Conservation (phyloP, 2,797 vertebrate genomes). For the Clarias fuscus region DNA sequence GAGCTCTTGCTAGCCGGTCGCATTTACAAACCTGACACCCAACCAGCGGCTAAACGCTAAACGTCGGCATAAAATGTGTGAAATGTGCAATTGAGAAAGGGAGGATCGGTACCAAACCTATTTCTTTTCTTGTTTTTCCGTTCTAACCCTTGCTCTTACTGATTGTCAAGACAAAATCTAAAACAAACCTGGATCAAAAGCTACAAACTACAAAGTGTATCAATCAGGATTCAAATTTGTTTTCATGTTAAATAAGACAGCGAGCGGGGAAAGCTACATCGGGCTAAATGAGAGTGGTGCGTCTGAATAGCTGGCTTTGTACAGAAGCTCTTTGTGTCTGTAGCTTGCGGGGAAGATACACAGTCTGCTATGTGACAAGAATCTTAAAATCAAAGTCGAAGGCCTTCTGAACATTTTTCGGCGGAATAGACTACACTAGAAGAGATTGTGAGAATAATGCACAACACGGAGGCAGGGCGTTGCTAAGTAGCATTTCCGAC, state of each 20-base stretch:
- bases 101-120: neutral
- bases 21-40: constrained; percentile 49
- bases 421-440: constrained; percentile 5
- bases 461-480: constrained; percentile 7
- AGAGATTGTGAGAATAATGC: constrained; percentile 12
- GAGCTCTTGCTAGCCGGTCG: constrained; percentile 35
- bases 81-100: neutral
- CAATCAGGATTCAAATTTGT: constrained; percentile 52
- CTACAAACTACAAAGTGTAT: neutral
- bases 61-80: neutral
- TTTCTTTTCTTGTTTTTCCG: too few species aligned
- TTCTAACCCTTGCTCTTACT: neutral
- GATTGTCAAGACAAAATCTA: neutral
- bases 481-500: constrained; percentile 48
- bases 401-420: constrained; percentile 28
- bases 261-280: neutral
- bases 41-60: neutral
- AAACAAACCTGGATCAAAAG: neutral
- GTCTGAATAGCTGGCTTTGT: constrained; percentile 30
- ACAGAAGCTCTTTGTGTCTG: constrained; percentile 22
- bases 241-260: constrained; percentile 38
- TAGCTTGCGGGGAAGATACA: neutral
- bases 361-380: constrained; percentile 24
- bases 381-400: constrained; percentile 37
- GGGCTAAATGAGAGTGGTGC: neutral